Evolutionary conservation across 2,113 vertebrate genomes (phyloP), one percentile per base, ranked within the genome.

Genomic region (Gadus macrocephalus): DNA sequence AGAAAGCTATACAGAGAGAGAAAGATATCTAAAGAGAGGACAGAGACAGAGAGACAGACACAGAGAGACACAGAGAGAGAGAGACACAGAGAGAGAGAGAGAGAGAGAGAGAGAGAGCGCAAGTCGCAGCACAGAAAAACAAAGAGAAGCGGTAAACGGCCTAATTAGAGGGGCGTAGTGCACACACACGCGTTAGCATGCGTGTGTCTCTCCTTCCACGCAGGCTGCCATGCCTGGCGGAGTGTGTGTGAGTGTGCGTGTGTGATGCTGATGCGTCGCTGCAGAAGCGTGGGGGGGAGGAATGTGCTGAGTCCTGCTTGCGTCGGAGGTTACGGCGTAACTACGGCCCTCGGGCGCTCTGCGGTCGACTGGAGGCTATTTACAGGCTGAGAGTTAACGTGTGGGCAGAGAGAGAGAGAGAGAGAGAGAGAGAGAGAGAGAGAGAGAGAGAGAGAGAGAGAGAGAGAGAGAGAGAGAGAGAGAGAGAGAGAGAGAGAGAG

Each of bases 281-380:
- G 42, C 12, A 14, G 42, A 53, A 15, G 66, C 31, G 61, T 69
- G 62, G 61, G 12, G 28, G 38, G 38, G 28, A 6, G 64, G 61
- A 85, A 85, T 83, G 81, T 12, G 78, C 78, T 82, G 79, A 83
- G 42, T 49, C 42, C 79, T 87, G 76, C 27, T 49, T 9, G 42
- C 42, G 8, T 68, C n/a, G 61, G 74, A 72, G 79, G 78, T 77
- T 14, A 66, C 7, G 74, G 73, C 77, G 85, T 85, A 83, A 83
- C 85, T 20, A 75, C 78, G 79, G 74, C 82, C 79, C 28, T 70
- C 53, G 77, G 73, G 83, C 81, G 63, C 61, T 79, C 80, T 61
- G 81, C 15, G 70, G 82, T 79, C 66, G 22, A 69, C 66, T 67
- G 15, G 11, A 59, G 61, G 62, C 87, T 90, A 89, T 90, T 91